Conservation (phyloP, 2,888 invertebrate genomes). For the Priocnemis perturbator region DNA sequence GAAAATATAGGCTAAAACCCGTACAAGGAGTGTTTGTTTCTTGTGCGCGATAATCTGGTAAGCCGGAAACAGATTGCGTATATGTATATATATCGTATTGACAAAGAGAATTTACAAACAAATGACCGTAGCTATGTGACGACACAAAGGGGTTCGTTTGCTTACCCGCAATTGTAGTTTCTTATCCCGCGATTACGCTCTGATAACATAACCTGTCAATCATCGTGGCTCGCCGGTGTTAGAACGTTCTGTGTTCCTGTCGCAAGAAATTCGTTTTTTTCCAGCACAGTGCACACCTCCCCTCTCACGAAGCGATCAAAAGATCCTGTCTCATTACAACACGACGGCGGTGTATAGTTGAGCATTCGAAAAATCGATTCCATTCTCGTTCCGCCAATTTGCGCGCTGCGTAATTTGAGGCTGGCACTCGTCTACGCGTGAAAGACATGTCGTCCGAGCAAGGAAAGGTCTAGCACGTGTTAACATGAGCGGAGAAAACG, state of each 20-base stretch:
- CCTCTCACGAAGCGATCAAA: no score
- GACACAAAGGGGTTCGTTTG: slow-evolving; percentile 50
- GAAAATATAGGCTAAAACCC: slow-evolving; percentile 37
- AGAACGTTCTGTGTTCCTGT: no score
- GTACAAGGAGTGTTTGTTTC: slow-evolving; percentile 56
- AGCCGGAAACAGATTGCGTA: slow-evolving; percentile 42
- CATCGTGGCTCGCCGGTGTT: background rate
- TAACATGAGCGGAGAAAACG: slow-evolving; percentile 31
- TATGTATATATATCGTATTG: slow-evolving; percentile 53
- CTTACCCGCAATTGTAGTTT: slow-evolving; percentile 20
- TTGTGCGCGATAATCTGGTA: slow-evolving; percentile 52
- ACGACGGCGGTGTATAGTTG: no score
- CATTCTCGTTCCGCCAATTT: no score
- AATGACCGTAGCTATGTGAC: slow-evolving; percentile 45
- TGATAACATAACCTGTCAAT: slow-evolving; percentile 42
- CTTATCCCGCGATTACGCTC: slow-evolving; percentile 27
- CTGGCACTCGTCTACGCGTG: no score
- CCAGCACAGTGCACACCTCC: no score
- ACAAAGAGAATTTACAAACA: slow-evolving; percentile 56
- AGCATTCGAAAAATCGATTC: no score
- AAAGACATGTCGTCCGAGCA: no score
- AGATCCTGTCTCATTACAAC: no score
- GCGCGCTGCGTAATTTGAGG: no score
- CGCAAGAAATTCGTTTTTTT: no score
- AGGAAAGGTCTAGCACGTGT: slow-evolving; percentile 33